Evolutionary conservation across 2,888 invertebrate species (phyloP).

Genomic region (Drosophila sordidula): DNA sequence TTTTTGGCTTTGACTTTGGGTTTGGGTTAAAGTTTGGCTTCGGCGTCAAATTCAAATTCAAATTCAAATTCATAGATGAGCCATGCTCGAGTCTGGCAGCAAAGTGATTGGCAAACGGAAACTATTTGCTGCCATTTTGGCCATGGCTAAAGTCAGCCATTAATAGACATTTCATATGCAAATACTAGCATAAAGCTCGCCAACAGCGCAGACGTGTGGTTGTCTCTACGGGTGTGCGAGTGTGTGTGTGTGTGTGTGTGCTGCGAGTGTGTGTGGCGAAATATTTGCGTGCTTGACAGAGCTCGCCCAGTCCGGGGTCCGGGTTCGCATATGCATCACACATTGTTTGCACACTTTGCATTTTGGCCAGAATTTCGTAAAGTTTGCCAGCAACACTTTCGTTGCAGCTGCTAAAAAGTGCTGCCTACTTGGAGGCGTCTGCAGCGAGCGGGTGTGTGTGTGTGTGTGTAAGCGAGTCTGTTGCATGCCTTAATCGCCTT

Average conservation of each 20-base stretch:
- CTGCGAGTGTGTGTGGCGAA: constrained; percentile 42
- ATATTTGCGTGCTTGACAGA: constrained; percentile 63
- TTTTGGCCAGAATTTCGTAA: constrained; percentile 76
- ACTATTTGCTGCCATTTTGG: constrained; percentile 78
- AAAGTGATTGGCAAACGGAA: constrained; percentile 72
- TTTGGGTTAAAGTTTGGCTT: constrained; percentile 2
- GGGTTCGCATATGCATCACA: constrained; percentile 69
- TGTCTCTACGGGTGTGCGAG: neutral
- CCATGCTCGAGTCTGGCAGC: constrained; percentile 40
- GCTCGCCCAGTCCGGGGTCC: constrained; percentile 33
- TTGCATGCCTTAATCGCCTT: constrained; percentile 60
- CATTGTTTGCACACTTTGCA: constrained; percentile 81
- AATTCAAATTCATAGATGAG: constrained; percentile 55
- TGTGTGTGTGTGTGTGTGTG: constrained; percentile 18
- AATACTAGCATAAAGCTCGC: constrained; percentile 46
- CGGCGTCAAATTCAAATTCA: constrained; percentile 55
- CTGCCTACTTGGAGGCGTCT: constrained; percentile 69
- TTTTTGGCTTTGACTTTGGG: constrained; percentile 18
- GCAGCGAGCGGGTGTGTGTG: constrained; percentile 6
- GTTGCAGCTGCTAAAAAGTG: constrained; percentile 71
- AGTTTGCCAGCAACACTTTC: constrained; percentile 78
- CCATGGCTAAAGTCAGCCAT: constrained; percentile 50
- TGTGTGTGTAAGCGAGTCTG: constrained; percentile 23
- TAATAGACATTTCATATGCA: constrained; percentile 79
- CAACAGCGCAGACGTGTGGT: constrained; percentile 31